A percentile compares a stretch with the other conserved stretches of the same genome.
Conservation (phyloP, 2,797 vertebrate genomes). For the Mastacembelus armatus region DNA sequence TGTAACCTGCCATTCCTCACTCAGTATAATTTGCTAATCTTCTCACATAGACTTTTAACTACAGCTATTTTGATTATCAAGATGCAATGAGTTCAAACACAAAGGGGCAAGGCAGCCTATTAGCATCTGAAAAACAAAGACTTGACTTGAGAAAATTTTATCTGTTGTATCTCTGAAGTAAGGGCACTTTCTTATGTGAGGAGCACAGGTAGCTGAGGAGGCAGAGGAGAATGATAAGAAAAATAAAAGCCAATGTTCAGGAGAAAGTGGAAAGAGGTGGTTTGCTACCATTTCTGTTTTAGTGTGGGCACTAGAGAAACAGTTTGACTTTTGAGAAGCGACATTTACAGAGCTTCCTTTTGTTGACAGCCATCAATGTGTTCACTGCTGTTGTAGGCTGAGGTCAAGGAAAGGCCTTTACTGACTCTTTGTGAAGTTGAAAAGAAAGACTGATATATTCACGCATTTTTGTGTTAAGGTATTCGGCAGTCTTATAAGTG, state of each 20-base stretch:
- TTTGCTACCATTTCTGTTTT: constrained; percentile 32
- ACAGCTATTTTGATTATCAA: constrained; percentile 31
- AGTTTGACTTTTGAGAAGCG: constrained; percentile 67
- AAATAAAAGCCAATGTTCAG: constrained; percentile 24
- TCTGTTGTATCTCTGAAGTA: constrained; percentile 50
- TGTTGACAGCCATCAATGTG: constrained; percentile 67
- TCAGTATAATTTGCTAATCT: constrained; percentile 51
- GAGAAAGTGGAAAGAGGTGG: constrained; percentile 13
- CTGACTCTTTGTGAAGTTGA: constrained; percentile 52
- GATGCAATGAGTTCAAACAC: constrained; percentile 28
- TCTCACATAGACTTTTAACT: constrained; percentile 32
- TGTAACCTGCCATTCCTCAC: constrained; percentile 48
- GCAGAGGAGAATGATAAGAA: constrained; percentile 11
- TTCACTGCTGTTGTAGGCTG: constrained; percentile 62
- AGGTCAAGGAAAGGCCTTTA: constrained; percentile 72
- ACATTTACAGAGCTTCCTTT: constrained; percentile 66
- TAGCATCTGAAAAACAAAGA: constrained; percentile 61
- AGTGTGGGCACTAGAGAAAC: constrained; percentile 53
- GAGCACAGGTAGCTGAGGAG: constrained; percentile 35
- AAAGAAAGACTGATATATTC: constrained; percentile 58
- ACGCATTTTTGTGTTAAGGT: constrained; percentile 46
- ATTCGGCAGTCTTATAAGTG: too few species aligned
- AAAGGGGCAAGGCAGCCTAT: constrained; percentile 35
- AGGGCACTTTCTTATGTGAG: constrained; percentile 32
- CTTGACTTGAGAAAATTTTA: constrained; percentile 53